A percentile compares a stretch with the other conserved stretches of the same genome.
Conservation (phyloP, 2,797 vertebrate species). For the Pagetopsis macropterus region DNA sequence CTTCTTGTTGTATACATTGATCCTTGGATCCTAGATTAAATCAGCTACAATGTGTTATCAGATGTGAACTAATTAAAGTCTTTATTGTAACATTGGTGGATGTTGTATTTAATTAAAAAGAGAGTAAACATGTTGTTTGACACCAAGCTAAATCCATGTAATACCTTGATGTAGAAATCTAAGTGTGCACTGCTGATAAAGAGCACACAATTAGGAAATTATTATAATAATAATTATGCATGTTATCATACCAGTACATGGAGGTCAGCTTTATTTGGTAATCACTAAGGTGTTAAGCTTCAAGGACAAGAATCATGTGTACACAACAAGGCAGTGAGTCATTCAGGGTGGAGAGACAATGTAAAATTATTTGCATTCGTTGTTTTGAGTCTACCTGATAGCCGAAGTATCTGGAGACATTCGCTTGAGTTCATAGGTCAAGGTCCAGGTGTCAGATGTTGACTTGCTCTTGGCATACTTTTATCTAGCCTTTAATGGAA, state of each 20-base stretch:
- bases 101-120: conserved; percentile 17
- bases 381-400: conserved; percentile 54
- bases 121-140: conserved; percentile 1
- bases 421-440: conserved; percentile 57
- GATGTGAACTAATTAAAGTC: conserved; percentile 32
- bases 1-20: conserved; percentile 37
- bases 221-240: conserved; percentile 8
- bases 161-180: background rate
- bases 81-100: conserved; percentile 26
- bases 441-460: conserved; percentile 63
- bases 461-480: conserved; percentile 40
- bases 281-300: conserved; percentile 15
- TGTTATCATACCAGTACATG: conserved; percentile 41
- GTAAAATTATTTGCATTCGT: conserved; percentile 38
- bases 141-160: conserved; percentile 5
- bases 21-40: conserved; percentile 23
- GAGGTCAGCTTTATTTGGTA: conserved; percentile 42
- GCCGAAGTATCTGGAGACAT: conserved; percentile 53
- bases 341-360: conserved; percentile 28
- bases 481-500: conserved; percentile 15
- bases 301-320: conserved; percentile 26
- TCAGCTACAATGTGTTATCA: conserved; percentile 1
- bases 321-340: conserved; percentile 35
- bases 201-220: conserved; percentile 9
- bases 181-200: conserved; percentile 29